Evolutionary conservation across 2,888 invertebrate species (phyloP).

Genomic region (Ischnura elegans): DNA sequence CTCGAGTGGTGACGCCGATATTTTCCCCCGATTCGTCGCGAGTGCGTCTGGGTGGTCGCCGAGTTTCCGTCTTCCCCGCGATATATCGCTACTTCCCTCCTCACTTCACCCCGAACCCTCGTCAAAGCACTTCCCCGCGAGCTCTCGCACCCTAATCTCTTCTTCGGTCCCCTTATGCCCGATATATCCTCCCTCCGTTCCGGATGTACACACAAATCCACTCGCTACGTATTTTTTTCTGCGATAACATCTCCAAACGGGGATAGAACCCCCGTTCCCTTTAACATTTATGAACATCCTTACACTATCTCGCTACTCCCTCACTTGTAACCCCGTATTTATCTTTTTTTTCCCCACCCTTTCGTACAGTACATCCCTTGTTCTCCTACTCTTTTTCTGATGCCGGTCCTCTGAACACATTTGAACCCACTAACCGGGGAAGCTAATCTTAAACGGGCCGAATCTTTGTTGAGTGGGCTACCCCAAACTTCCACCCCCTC

Average conservation of each 20-base stretch:
- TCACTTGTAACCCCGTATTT: background rate
- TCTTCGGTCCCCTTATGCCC: background rate
- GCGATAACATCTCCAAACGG: slow-evolving; percentile 6
- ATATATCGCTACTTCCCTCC: background rate
- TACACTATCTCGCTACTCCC: background rate
- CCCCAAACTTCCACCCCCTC: background rate
- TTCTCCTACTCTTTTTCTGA: too few relatives aligned
- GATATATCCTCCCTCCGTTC: background rate
- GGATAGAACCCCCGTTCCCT: background rate
- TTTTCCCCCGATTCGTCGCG: background rate
- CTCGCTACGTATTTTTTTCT: background rate
- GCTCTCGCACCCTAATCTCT: background rate
- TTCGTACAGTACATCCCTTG: background rate
- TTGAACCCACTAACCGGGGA: background rate
- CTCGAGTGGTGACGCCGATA: background rate
- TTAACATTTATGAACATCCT: background rate
- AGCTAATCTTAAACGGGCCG: background rate
- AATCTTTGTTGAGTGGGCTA: background rate
- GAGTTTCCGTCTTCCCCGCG: background rate
- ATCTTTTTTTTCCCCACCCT: background rate
- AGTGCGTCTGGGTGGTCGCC: background rate
- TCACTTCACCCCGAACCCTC: too few relatives aligned
- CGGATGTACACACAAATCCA: background rate
- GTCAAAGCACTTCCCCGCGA: background rate
- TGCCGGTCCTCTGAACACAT: background rate